Evolutionary conservation across 1,140 invertebrate genomes (phyloP).

Genomic region (Arion vulgaris): DNA sequence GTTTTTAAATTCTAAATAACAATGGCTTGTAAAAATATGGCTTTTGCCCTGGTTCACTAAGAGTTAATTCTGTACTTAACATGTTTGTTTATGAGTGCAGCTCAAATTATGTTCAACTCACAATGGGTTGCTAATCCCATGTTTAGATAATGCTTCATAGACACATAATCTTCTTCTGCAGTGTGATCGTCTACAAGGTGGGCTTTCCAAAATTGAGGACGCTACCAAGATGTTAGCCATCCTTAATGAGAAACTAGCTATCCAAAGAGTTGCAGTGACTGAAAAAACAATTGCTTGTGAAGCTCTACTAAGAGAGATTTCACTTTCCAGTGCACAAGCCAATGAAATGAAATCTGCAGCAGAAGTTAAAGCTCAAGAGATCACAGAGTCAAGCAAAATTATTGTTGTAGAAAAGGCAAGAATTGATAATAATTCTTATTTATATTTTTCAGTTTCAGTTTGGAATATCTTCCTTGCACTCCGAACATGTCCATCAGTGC

Average conservation of each 20-base stretch:
- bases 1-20: too few species aligned
- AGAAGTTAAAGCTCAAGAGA: slow-evolving; percentile 81
- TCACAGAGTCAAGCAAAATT: slow-evolving; percentile 82
- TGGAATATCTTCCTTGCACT: too few species aligned
- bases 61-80: too few species aligned
- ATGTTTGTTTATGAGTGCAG: too few species aligned
- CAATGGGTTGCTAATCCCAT: too few species aligned
- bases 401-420: slow-evolving; percentile 82
- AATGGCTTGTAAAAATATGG: too few species aligned
- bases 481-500: too few species aligned
- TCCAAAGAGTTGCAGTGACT: slow-evolving; percentile 81
- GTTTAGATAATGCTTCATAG: background rate
- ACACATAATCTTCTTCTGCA: slow-evolving; percentile 50
- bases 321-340: slow-evolving; percentile 76
- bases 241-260: slow-evolving; percentile 81
- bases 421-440: background rate
- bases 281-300: slow-evolving; percentile 84
- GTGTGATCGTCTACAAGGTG: slow-evolving; percentile 79
- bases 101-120: too few species aligned
- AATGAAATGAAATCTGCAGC: slow-evolving; percentile 82
- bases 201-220: slow-evolving; percentile 84
- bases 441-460: too few species aligned
- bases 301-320: slow-evolving; percentile 79
- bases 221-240: slow-evolving; percentile 80
- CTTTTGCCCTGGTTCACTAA: too few species aligned